Base-by-base conservation (phyloP, 1,140 invertebrate species). In the Tenebrio molitor region DNA sequence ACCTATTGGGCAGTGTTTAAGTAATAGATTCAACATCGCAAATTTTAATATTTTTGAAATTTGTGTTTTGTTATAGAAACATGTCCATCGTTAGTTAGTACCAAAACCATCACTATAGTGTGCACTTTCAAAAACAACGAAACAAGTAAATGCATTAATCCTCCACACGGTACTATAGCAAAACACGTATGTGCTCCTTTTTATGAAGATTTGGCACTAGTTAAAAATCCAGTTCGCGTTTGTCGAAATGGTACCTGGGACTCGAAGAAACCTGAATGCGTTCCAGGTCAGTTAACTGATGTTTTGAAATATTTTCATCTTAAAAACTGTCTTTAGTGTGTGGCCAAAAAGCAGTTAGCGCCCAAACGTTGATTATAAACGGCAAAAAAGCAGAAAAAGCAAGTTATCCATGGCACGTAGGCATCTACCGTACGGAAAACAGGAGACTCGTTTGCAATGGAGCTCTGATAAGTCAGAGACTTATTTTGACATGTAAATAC, bases 401-500 rank as follows among this genome's bases (percentile, higher is more conserved):
- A 14, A 19, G 6, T 3, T 66, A 66, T 14, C 64, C 64, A 0
- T 66, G 64, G 64, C 64, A 66, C 8, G 36, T 17, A 4, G 29
- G 14, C 4, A n/a, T 50, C 12, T 69, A 69, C 33, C 5, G 6
- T 1, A 5, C 23, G 2, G 34, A 33, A 1, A 50, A 50, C n/a
- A n/a, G n/a, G 17, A 10, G 23, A 10, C 23, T 50, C 15, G 19
- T 50, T 50, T 50, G 44, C 23, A 19, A 19, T 6, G 44, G 44
- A 50, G 15, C 44, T 19, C 19, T 50, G n/a, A 50, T 50, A 50
- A 50, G 64, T 5, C 68, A 70, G 58, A 74, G 46, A 29, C 29
- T 79, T 29, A 75, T 77, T 1, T 2, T 77, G 5, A 79, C 77
- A 71, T 75, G 77, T 78, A 46, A 70, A 15, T 0, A 5, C 4